Base-by-base conservation (phyloP, 2,888 invertebrate species). In the Argyresthia goedartella region DNA sequence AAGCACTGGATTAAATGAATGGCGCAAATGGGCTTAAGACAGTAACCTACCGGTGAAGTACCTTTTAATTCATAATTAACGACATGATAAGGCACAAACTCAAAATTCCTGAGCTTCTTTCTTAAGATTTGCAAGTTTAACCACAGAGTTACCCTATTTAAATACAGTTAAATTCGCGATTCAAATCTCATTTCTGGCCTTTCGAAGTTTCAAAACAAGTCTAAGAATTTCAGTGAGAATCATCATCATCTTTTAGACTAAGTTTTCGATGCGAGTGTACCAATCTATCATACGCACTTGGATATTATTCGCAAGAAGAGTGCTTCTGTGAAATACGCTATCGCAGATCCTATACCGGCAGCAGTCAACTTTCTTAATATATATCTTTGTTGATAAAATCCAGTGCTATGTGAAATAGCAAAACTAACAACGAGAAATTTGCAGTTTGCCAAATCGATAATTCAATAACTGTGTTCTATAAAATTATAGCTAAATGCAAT, bases 281-380 rank as follows among this genome's bases (percentile, higher is more conserved):
- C 57, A 54, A 67, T 71, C 58, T 56, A 63, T 69, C 67, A 65
- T 60, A 63, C 53, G 55, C 49, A 52, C 55, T 59, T 61, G 56
- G 58, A 61, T 66, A 65, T 67, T 67, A 66, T 66, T 66, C 61
- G 56, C 56, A 57, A 64, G 61, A 50, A 65, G 69, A 70, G 65
- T 69, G 61, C 60, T 72, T 70, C 68, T 60, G 58, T 64, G 66
- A 71, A 72, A 62, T 64, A 66, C 59, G 61, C 61, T 60, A 64
- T 59, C 54, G 57, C 60, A 56, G 56, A 57, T 58, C 59, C 56
- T 59, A n/a, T 39, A 8, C 34, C 11, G 10, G 25, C 25, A 66
- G 59, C 64, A 59, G 54, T 69, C 70, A 70, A 73, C 72, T 78
- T 76, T 76, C 77, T 72, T 66, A 57, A 66, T 65, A 63, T 53